phyloP scores from a whole-genome alignment of 2,888 invertebrate genomes.

The Hermodice carunculata region DNA sequence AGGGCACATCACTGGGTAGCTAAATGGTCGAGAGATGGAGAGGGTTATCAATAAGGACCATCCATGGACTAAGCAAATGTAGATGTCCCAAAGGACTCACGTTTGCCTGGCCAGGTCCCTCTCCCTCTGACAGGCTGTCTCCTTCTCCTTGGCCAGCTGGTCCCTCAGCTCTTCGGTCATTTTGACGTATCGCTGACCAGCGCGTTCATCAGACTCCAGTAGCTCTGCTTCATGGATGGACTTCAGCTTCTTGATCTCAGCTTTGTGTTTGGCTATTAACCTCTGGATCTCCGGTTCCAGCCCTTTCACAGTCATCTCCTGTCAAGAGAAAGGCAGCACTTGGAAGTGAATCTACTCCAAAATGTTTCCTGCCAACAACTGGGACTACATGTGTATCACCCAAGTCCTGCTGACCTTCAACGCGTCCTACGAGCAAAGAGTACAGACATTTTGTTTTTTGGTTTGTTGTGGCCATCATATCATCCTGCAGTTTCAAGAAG shows the following conservation, averaged over 20 bases:
- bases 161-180: slow-evolving; percentile 69
- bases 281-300: slow-evolving; percentile 70
- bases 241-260: slow-evolving; percentile 67
- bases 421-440: too few species aligned
- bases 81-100: slow-evolving; percentile 43
- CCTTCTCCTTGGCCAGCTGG: slow-evolving; percentile 68
- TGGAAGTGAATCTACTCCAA: too few species aligned
- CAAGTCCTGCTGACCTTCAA: too few species aligned
- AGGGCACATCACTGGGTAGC: too few species aligned
- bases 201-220: slow-evolving; percentile 67
- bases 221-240: slow-evolving; percentile 69
- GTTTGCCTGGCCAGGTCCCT: slow-evolving; percentile 67
- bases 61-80: too few species aligned
- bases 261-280: slow-evolving; percentile 69
- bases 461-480: too few species aligned
- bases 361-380: too few species aligned
- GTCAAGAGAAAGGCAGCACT: slow-evolving; percentile 13
- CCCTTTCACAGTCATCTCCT: slow-evolving; percentile 71
- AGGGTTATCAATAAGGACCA: too few species aligned
- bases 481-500: too few species aligned
- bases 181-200: slow-evolving; percentile 63
- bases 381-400: too few species aligned
- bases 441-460: too few species aligned
- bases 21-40: too few species aligned
- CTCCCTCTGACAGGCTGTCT: slow-evolving; percentile 67